phyloP scores from a whole-genome alignment of 1,140 invertebrate species.

The Aphelenchoides avenae region DNA sequence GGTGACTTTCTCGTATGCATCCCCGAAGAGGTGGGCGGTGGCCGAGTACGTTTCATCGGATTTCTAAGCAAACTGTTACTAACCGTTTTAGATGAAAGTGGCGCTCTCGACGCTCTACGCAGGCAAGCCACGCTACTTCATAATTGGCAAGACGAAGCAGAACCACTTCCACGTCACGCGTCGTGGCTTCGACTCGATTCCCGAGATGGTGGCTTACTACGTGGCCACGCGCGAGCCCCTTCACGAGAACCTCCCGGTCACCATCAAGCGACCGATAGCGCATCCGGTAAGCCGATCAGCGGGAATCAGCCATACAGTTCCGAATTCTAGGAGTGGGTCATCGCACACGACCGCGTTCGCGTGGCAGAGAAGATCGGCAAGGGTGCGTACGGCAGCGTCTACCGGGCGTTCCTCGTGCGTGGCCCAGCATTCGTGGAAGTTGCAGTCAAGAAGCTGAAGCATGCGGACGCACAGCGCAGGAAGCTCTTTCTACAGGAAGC shows the following conservation, averaged over 20 bases:
- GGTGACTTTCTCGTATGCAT: constrained; percentile 12
- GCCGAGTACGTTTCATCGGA: background rate
- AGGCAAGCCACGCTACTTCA: background rate
- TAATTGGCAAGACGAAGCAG: constrained; percentile 7
- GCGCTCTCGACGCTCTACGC: background rate
- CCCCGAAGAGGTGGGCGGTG: background rate
- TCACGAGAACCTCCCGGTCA: background rate
- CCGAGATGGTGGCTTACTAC: background rate
- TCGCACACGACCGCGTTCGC: constrained; percentile 9
- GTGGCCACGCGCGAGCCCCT: background rate
- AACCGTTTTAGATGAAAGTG: background rate
- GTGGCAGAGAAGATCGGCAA: background rate
- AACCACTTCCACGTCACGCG: constrained; percentile 1
- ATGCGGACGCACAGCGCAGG: background rate
- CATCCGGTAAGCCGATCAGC: too few relatives aligned
- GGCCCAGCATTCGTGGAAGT: background rate
- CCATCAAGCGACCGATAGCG: constrained; percentile 3
- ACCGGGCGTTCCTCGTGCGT: constrained; percentile 1
- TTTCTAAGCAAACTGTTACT: background rate
- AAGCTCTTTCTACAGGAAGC: constrained; percentile 1
- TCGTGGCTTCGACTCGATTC: constrained; percentile 5
- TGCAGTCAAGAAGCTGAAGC: constrained; percentile 1
- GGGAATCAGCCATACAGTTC: too few relatives aligned
- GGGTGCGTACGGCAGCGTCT: constrained; percentile 9
- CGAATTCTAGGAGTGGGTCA: too few relatives aligned